Evolutionary conservation across 53 echinoderm and acorn worm species (phyloP).

Genomic region (Temnopleurus reevesii): DNA sequence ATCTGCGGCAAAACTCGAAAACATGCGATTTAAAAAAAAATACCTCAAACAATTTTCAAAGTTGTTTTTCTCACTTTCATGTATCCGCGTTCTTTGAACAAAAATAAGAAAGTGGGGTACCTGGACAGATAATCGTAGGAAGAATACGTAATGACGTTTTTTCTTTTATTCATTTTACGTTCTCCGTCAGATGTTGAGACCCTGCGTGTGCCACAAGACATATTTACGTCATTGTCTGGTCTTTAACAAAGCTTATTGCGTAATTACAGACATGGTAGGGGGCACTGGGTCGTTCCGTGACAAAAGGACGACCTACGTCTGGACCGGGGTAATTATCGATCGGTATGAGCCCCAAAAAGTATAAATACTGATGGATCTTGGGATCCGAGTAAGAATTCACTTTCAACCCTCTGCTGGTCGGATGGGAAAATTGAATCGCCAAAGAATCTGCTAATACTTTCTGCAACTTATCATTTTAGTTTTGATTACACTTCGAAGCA

Average conservation of each 20-base stretch:
- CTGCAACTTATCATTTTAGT: neutral
- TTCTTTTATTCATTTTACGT: no score
- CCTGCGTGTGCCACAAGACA: no score
- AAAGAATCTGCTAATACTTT: neutral
- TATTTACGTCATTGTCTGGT: neutral
- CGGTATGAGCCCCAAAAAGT: neutral
- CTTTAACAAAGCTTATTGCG: neutral
- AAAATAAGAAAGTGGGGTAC: no score
- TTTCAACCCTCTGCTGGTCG: conserved; percentile 54
- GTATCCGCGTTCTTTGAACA: no score
- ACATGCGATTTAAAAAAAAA: no score
- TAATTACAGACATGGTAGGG: neutral
- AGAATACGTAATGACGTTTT: no score
- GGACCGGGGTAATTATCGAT: neutral
- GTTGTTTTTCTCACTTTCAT: no score
- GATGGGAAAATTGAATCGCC: neutral
- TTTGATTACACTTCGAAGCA: neutral
- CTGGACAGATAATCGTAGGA: no score
- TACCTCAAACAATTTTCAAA: no score
- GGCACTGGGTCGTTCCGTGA: neutral
- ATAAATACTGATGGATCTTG: conserved; percentile 8
- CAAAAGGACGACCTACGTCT: neutral
- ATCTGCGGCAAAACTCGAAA: no score
- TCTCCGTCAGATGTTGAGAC: no score
- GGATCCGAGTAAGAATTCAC: neutral